phyloP scores from a whole-genome alignment of 2,888 invertebrate species.

The Orthosia incerta region DNA sequence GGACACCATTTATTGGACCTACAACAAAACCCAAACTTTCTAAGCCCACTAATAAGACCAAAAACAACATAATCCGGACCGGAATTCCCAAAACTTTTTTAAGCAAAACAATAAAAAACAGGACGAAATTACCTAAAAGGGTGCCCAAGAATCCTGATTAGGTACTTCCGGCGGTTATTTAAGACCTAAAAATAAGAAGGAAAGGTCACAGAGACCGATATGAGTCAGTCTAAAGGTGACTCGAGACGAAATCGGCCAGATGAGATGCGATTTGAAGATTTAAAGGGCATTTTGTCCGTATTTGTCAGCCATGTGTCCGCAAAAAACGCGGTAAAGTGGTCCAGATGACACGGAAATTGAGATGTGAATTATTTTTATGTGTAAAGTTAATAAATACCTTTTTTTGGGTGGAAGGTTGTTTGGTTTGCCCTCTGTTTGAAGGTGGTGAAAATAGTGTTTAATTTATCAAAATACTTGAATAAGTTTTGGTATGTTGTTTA shows the following conservation, averaged over 20 bases:
- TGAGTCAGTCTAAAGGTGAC: constrained; percentile 84
- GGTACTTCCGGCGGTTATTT: constrained; percentile 86
- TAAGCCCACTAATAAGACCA: constrained; percentile 26
- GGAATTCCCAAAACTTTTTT: constrained; percentile 56
- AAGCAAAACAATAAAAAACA: constrained; percentile 33
- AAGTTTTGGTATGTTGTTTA: background rate
- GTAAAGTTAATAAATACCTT: constrained; percentile 11
- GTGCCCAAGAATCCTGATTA: constrained; percentile 84
- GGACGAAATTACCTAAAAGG: constrained; percentile 79
- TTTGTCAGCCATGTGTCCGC: constrained; percentile 15
- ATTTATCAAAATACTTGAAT: background rate
- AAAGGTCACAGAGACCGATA: constrained; percentile 80
- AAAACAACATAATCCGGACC: constrained; percentile 44
- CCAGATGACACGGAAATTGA: constrained; percentile 38
- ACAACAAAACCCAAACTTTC: constrained; percentile 41
- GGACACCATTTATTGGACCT: background rate
- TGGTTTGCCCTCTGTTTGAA: background rate
- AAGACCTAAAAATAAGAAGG: constrained; percentile 83
- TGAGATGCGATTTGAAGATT: constrained; percentile 31
- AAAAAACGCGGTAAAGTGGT: constrained; percentile 22
- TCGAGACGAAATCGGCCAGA: constrained; percentile 57
- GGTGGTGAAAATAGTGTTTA: background rate
- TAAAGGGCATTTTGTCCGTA: constrained; percentile 38
- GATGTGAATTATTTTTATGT: constrained; percentile 24
- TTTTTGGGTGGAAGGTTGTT: background rate